Evolutionary conservation across 2,797 vertebrate species (phyloP).

Genomic region (Phataginus tetradactyla): DNA sequence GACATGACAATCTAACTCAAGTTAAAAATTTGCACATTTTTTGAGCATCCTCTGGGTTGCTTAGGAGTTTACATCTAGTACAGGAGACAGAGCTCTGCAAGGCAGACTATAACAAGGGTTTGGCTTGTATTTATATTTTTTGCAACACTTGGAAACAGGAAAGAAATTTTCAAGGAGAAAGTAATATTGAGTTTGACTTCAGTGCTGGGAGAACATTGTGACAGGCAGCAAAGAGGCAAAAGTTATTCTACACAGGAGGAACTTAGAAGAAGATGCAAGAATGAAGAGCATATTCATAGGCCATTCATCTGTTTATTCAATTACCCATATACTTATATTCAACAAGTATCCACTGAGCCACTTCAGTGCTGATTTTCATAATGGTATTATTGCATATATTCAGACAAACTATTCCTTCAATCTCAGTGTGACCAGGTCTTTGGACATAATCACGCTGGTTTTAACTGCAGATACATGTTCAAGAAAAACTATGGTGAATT

Average conservation of each 20-base stretch:
- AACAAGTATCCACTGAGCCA: neutral
- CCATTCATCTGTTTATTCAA: neutral
- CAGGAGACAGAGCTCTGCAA: neutral
- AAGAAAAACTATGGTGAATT: neutral
- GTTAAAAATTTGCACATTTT: neutral
- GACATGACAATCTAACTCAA: neutral
- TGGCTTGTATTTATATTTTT: conserved; percentile 22
- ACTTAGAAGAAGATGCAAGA: neutral
- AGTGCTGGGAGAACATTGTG: conserved; percentile 12
- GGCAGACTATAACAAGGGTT: neutral
- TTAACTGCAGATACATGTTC: neutral
- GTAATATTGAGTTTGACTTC: neutral
- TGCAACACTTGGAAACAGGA: neutral
- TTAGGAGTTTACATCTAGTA: neutral
- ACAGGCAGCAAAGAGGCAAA: neutral
- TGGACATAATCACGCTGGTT: neutral
- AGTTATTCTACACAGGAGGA: neutral
- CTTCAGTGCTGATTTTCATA: neutral
- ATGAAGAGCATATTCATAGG: neutral
- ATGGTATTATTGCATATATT: neutral
- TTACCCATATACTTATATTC: neutral
- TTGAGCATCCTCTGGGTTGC: neutral
- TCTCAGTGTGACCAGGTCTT: neutral
- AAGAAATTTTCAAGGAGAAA: neutral
- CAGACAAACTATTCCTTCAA: neutral